Conservation (phyloP, 2,797 vertebrate genomes). For the Malacoctenus gilli region DNA sequence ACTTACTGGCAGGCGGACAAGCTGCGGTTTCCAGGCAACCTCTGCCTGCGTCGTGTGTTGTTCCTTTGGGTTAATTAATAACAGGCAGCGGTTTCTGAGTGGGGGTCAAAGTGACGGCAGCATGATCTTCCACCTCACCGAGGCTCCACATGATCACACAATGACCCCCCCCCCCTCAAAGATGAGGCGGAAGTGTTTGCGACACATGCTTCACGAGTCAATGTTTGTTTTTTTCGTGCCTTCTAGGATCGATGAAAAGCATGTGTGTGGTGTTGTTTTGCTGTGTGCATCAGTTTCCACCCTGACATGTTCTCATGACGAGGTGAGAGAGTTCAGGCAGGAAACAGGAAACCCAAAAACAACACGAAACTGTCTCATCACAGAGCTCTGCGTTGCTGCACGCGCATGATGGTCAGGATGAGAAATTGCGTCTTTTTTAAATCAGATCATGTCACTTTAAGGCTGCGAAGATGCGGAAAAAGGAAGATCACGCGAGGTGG, state of each 20-base stretch:
- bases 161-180: constrained; percentile 28
- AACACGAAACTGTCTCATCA: constrained; percentile 7
- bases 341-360: constrained; percentile 60
- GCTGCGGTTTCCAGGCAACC: constrained; percentile 36
- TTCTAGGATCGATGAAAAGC: no score
- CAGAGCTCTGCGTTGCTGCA: constrained; percentile 9
- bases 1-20: constrained; percentile 19
- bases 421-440: not conserved
- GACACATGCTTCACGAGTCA: no score
- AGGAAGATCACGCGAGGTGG: constrained; percentile 21
- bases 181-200: constrained; percentile 10
- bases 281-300: constrained; percentile 5
- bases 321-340: constrained; percentile 37
- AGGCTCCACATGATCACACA: constrained; percentile 8
- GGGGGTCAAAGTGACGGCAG: constrained; percentile 23
- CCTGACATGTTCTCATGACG: constrained; percentile 19
- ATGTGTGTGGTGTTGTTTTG: constrained; percentile 1
- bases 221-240: no score
- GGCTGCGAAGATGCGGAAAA: constrained; percentile 14
- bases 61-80: constrained; percentile 56
- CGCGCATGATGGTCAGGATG: not conserved
- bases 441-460: constrained; percentile 14
- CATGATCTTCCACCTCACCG: constrained; percentile 37
- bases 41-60: constrained; percentile 36
- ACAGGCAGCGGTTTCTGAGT: constrained; percentile 30